Conservation (phyloP, 2,888 invertebrate genomes). For the Acrobasis consociella region DNA sequence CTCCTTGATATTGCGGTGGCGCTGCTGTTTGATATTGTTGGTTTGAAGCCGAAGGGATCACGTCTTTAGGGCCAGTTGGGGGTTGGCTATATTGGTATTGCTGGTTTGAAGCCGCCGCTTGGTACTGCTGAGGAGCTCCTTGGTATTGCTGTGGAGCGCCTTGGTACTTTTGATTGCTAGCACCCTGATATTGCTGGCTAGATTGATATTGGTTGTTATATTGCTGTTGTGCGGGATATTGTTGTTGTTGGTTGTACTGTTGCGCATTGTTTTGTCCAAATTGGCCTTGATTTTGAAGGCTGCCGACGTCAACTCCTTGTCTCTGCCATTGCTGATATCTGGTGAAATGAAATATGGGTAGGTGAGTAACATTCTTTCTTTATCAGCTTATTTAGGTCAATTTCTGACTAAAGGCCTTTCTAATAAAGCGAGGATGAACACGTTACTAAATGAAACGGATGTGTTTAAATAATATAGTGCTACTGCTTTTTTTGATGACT, state of each 20-base stretch:
- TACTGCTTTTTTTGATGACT: no score
- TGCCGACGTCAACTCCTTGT: conserved; percentile 29
- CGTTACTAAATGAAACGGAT: no score
- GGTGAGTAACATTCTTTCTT: no score
- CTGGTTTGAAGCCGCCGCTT: conserved; percentile 13
- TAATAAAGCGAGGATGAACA: no score
- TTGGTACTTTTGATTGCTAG: not conserved
- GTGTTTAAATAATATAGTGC: no score
- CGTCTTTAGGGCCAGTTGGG: conserved; percentile 13
- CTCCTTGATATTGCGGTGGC: conserved; percentile 13
- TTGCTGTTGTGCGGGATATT: conserved; percentile 14
- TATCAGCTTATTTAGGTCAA: no score
- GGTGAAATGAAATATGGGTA: not conserved
- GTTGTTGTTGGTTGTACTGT: conserved; percentile 25
- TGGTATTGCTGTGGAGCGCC: conserved; percentile 8
- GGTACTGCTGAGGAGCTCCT: conserved; percentile 17
- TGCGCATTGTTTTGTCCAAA: conserved; percentile 8
- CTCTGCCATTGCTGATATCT: conserved; percentile 26
- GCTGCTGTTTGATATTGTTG: conserved; percentile 17
- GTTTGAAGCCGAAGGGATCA: conserved; percentile 19
- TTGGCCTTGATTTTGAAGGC: not conserved
- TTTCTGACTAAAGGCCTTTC: no score
- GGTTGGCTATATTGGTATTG: conserved; percentile 18
- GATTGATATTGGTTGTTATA: conserved; percentile 25
- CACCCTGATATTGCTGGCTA: conserved; percentile 23